Percentiles rank a stretch among this genome's conserved stretches.
phyloP scores from a whole-genome alignment of 2,113 vertebrate genomes.

The Gallinago media region DNA sequence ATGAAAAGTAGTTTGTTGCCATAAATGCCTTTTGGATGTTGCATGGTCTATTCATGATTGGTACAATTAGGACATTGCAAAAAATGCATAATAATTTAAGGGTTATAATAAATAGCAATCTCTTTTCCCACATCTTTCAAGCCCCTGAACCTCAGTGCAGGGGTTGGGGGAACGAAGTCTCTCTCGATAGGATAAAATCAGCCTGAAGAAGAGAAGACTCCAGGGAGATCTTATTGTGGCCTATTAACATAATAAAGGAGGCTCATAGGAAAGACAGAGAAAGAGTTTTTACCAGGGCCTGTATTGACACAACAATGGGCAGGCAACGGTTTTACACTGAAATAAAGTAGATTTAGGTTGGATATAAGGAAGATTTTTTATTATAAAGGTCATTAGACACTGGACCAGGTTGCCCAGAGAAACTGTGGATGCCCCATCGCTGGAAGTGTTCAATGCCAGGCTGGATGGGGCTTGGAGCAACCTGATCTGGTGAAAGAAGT shows the following conservation, averaged over 20 bases:
- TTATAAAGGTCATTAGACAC: rapidly evolving
- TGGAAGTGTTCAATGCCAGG: not conserved
- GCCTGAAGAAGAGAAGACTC: not conserved
- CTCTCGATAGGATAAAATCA: not conserved
- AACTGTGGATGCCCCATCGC: not conserved
- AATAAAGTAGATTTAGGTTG: not conserved
- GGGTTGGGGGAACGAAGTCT: rapidly evolving
- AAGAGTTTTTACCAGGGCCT: not conserved
- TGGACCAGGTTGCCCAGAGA: not conserved
- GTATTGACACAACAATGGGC: not conserved
- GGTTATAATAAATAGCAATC: not conserved
- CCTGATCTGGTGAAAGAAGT: not conserved
- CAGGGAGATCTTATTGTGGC: not conserved
- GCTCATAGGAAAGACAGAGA: not conserved
- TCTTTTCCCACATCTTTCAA: not conserved
- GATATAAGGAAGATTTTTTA: not conserved
- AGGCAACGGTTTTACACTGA: not conserved
- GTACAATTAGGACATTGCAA: not conserved
- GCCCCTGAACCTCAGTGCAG: not conserved
- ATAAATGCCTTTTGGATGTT: not conserved
- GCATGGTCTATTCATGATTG: not conserved
- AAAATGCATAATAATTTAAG: rapidly evolving
- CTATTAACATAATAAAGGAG: not conserved
- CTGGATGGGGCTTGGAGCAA: not conserved
- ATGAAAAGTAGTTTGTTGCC: not conserved